Evolutionary conservation across 1,140 invertebrate species (phyloP), one percentile per base, ranked within the genome.

Genomic region (Drosophila parvula): DNA sequence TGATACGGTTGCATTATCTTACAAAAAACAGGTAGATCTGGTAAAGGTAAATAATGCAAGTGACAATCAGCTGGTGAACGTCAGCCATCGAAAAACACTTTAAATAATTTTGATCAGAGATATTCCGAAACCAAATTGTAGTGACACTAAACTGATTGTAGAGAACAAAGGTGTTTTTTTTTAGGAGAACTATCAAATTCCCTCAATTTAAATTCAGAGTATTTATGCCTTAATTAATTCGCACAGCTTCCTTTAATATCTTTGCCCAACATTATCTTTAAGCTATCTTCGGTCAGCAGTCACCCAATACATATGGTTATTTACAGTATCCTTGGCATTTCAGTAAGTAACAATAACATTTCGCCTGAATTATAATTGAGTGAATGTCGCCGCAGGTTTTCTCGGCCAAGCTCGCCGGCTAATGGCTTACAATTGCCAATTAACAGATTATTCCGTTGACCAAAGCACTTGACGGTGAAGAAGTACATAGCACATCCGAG

Each of bases 371-470:
- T 78, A 58, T 61, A 73, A 85, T 76, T 47, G 68, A 65, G 48
- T 44, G 60, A 67, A 65, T 50, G 51, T 61, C 58, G 45, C 78
- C 65, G 58, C 74, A 86, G 69, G 82, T 58, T 69, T 44, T 55
- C 61, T 40, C 14, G 27, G 51, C 2, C 32, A n/a, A 16, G 14
- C 38, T 36, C 22, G 28, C 36, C 14, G 32, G n/a, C 50, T 63
- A 81, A 71, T 69, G 76, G 53, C 14, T 58, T 71, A 68, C 75
- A 82, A 82, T 76, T 88, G 79, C 76, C 83, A 88, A 88, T 82
- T 88, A 88, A 79, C 79, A 76, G 75, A 64, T 86, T 78, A 76
- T 70, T 70, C 32, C 64, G 69, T 60, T 71, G 48, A 57, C 34
- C 47, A 28, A 61, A 45, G 47, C 61, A 43, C 34, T 44, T 36